Percentiles rank a stretch among this genome's conserved stretches.
Conservation (phyloP, 2,113 vertebrate genomes). For the Ceyx cyanopectus region DNA sequence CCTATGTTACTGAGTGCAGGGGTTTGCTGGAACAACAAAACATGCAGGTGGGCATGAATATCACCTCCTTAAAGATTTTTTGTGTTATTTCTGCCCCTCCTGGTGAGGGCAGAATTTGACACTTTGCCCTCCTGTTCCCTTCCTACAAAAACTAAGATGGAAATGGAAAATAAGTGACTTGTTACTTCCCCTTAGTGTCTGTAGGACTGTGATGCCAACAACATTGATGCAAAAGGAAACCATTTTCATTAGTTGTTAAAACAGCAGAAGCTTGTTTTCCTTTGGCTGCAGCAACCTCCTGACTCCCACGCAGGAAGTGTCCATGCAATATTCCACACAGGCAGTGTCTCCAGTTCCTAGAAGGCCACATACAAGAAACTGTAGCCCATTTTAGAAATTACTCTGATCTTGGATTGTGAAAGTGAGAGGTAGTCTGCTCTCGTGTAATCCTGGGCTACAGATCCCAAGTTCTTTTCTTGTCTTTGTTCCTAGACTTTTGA, state of each 20-base stretch:
- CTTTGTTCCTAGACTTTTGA: neutral
- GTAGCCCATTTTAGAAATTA: neutral
- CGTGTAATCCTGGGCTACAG: neutral
- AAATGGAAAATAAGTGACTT: neutral
- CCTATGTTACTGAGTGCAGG: neutral
- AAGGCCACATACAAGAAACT: slow-evolving; percentile 48
- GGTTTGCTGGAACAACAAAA: neutral
- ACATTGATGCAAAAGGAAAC: slow-evolving; percentile 60
- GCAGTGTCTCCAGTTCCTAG: slow-evolving; percentile 38
- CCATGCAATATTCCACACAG: slow-evolving; percentile 33
- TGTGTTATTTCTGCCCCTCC: neutral
- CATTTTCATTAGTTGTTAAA: slow-evolving; percentile 54
- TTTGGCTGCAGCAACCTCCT: slow-evolving; percentile 35
- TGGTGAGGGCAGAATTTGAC: neutral
- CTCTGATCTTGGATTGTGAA: neutral
- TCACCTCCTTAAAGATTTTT: neutral
- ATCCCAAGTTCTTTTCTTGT: neutral
- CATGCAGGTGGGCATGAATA: neutral
- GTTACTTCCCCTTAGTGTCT: neutral
- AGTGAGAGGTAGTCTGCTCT: neutral
- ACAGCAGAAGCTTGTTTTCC: slow-evolving; percentile 51
- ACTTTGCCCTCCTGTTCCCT: neutral
- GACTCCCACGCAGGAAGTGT: slow-evolving; percentile 54
- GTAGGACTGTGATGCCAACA: slow-evolving; percentile 11
- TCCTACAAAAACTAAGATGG: neutral